Evolutionary conservation across 2,113 vertebrate species (phyloP).

Genomic region (Corythoichthys intestinalis): DNA sequence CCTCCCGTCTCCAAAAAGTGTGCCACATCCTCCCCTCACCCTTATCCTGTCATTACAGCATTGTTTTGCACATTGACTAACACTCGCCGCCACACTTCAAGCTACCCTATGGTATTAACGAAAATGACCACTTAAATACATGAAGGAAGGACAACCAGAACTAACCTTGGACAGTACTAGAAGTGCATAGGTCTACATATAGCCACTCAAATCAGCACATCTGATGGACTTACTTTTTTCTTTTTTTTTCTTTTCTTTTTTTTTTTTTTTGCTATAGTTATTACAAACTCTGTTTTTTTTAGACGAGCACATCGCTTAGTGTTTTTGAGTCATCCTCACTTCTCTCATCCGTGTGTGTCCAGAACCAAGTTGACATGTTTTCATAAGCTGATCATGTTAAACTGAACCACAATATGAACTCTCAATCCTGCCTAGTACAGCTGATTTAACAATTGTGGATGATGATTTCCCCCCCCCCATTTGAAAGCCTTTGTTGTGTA

Average conservation of each 20-base stretch:
- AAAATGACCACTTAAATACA: slow-evolving; percentile 25
- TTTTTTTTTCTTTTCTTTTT: slow-evolving; percentile 53
- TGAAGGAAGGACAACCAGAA: slow-evolving; percentile 21
- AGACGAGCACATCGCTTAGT: slow-evolving; percentile 25
- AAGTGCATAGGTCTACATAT: not conserved
- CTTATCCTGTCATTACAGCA: slow-evolving; percentile 52
- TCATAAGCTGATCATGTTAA: slow-evolving; percentile 35
- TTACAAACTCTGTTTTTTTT: slow-evolving; percentile 51
- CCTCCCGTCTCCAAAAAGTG: slow-evolving; percentile 43
- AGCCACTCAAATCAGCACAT: slow-evolving; percentile 18
- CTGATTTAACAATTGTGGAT: slow-evolving; percentile 22
- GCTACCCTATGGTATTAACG: slow-evolving; percentile 27
- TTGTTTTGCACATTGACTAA: slow-evolving; percentile 34
- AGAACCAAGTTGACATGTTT: slow-evolving; percentile 59
- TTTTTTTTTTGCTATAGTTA: slow-evolving; percentile 48
- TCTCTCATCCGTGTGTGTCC: slow-evolving; percentile 31
- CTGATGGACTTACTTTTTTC: slow-evolving; percentile 29
- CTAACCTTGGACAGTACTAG: slow-evolving; percentile 23
- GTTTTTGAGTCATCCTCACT: slow-evolving; percentile 3
- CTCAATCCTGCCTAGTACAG: slow-evolving; percentile 25
- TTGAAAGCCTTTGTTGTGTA: slow-evolving; percentile 27
- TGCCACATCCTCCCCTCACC: slow-evolving; percentile 49
- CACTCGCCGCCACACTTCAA: slow-evolving; percentile 27
- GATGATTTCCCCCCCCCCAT: slow-evolving; percentile 33
- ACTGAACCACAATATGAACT: slow-evolving; percentile 28